Evolutionary conservation across 2,888 invertebrate species (phyloP).

Genomic region (Phymatocera aterrima): DNA sequence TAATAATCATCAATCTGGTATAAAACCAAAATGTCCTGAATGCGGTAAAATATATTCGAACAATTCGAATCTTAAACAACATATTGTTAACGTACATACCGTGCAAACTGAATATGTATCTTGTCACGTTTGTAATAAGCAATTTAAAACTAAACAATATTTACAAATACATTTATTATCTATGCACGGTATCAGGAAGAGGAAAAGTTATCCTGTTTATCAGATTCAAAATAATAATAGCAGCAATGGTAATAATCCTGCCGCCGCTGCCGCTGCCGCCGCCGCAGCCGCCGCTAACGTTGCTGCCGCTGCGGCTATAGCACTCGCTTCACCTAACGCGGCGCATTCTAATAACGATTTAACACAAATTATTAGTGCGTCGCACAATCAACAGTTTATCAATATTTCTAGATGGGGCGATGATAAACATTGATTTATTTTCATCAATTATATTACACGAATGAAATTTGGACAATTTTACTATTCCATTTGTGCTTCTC

Average conservation of each 20-base stretch:
- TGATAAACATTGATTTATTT: constrained; percentile 61
- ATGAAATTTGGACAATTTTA: not conserved
- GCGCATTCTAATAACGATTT: constrained; percentile 49
- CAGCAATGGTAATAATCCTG: no score
- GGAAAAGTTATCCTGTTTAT: constrained; percentile 76
- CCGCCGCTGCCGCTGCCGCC: constrained; percentile 58
- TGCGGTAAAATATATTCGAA: constrained; percentile 83
- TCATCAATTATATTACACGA: not conserved
- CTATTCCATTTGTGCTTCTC: not conserved
- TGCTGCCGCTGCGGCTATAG: constrained; percentile 55
- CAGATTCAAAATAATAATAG: constrained; percentile 61
- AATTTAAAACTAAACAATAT: constrained; percentile 84
- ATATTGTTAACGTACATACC: constrained; percentile 83
- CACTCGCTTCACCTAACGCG: no score
- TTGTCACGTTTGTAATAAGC: constrained; percentile 81
- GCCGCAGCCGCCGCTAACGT: constrained; percentile 54
- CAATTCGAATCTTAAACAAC: constrained; percentile 83
- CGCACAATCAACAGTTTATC: not conserved
- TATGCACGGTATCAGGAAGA: constrained; percentile 81
- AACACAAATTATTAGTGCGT: no score
- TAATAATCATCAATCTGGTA: constrained; percentile 56
- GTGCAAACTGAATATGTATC: constrained; percentile 79
- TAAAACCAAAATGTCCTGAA: constrained; percentile 81
- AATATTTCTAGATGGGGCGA: constrained; percentile 60
- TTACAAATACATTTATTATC: constrained; percentile 83